Evolutionary conservation across 2,888 invertebrate genomes (phyloP), one percentile per base, ranked within the genome.

Genomic region (Dendrolimus pini): DNA sequence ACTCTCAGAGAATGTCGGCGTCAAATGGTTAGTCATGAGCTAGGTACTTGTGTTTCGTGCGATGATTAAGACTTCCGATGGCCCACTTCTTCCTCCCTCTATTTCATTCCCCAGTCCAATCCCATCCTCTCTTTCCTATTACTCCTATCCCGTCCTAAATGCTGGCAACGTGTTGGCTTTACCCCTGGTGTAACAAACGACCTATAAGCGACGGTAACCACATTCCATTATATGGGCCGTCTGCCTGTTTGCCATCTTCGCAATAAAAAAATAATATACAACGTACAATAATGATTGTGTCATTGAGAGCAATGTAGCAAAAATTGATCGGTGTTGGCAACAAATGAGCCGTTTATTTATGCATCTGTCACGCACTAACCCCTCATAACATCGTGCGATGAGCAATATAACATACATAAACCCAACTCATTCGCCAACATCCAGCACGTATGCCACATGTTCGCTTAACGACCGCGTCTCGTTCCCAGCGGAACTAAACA

Each of bases 331-430:
- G 52, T 41, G 54, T 58, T 58, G 58, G 58, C 58, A 53, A 41
- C 58, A 41, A 55, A 55, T 55, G 52, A 58, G 55, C 53, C 55
- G 14, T 55, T 14, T 53, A 54, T 58, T 58, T 58, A 58, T 52
- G 55, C 55, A 47, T 54, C 54, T 54, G 47, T 72, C 65, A 66
- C 66, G 70, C 65, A 67, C 65, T 58, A 60, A 56, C 56, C 47
- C 47, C 47, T 47, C 47, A 47, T 47, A 47, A 47, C 47, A 47
- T 54, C 54, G 13, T 54, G 54, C 13, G 18, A 54, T 54, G 54
- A 54, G 54, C 9, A 54, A 54, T 14, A 47, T 7, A 47, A 47
- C 47, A 47, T 55, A 60, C 57, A 18, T 54, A 55, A 57, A 57
- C 58, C 58, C 57, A 47, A 10, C 47, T 47, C 47, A 47, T 47